Evolutionary conservation across 2,113 vertebrate species (phyloP).

Genomic region (Brachypteracias leptosomus): DNA sequence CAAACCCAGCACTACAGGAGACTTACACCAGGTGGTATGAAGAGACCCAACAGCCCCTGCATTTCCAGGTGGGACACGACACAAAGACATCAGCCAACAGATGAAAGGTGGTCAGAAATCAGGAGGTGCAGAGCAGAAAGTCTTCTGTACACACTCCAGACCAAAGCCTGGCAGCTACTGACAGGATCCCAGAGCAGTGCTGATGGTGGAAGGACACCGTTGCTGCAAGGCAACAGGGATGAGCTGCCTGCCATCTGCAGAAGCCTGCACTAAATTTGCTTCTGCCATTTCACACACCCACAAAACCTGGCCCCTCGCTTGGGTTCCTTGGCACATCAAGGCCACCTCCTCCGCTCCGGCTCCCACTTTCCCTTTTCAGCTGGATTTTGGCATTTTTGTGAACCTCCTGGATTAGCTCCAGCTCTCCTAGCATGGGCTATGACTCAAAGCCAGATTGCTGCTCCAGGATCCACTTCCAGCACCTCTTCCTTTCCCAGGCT

Average conservation of each 20-base stretch:
- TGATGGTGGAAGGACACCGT: not conserved
- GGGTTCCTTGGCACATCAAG: not conserved
- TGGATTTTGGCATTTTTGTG: not conserved
- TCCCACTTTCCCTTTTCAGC: not conserved
- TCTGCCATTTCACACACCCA: not conserved
- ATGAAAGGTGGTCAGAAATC: not conserved
- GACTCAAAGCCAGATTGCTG: not conserved
- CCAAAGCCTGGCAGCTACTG: not conserved
- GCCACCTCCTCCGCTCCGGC: not conserved
- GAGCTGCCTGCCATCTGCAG: not conserved
- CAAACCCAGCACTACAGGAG: not conserved
- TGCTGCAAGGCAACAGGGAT: not conserved
- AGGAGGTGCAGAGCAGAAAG: not conserved
- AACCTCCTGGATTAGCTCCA: conserved; percentile 1
- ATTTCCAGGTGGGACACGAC: not conserved
- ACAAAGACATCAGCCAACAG: not conserved
- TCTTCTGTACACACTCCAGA: not conserved
- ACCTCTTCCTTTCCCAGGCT: not conserved
- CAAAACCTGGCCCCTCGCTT: not conserved
- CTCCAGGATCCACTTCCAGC: not conserved
- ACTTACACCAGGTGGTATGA: not conserved
- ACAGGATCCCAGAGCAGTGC: not conserved
- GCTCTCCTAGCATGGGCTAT: not conserved
- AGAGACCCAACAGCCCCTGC: not conserved
- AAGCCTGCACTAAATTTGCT: not conserved